Base-by-base conservation (phyloP, 1,140 invertebrate genomes). In the Drosophila cardini region DNA sequence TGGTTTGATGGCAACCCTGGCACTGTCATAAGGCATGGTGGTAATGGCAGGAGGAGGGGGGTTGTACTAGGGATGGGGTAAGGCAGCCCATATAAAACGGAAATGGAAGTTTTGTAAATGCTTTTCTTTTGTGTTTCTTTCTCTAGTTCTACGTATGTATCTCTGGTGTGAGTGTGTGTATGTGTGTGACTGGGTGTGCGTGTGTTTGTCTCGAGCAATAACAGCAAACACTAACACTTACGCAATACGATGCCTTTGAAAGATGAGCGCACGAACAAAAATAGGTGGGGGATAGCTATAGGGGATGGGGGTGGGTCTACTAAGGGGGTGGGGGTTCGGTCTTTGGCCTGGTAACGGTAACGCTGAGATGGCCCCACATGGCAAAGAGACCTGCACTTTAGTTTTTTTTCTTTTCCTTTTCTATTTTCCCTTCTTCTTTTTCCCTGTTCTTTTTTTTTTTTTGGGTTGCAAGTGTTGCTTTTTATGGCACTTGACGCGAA, bases 71-170 rank as follows among this genome's bases (percentile, higher is more conserved):
- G 38, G 36, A 10, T 62, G 18, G 52, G 46, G 72, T 52, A 61
- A 72, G 46, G 64, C 64, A 75, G 81, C 73, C 83, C 83, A 87
- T 81, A 83, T 76, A 89, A 76, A 89, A 81, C 83, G 83, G 83
- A 87, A 87, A 87, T 87, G 84, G 84, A 87, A 87, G 83, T 87
- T 87, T 89, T 87, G 83, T 89, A 89, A 86, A 86, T 86, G 83
- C 87, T 86, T 26, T 86, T 86, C 83, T 86, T 86, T 86, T 86
- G 82, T 83, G 58, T 77, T 86, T 81, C 80, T 67, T 86, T 86
- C 53, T 55, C 53, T 48, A 62, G 52, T 83, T 68, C 61, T 26
- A 65, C 34, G 30, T 53, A 42, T 36, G 38, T 18, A 15, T 40
- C 16, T 43, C 26, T 26, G 21, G 21, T 26, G 21, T 26, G 21